Base-by-base conservation (phyloP, 2,888 invertebrate species). In the Colletes collaris region DNA sequence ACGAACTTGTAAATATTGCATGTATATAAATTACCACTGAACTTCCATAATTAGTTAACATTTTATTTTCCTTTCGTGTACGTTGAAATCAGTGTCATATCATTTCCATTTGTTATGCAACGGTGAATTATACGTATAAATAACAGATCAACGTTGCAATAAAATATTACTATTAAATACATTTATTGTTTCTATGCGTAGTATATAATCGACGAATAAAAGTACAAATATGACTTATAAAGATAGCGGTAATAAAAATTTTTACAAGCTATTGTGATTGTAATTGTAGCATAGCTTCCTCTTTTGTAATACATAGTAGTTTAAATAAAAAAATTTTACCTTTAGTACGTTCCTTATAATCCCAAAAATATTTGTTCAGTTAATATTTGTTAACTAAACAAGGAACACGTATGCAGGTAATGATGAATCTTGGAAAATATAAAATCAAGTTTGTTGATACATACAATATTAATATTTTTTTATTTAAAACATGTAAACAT, bases 401-500 rank as follows among this genome's bases (percentile, higher is more conserved):
- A 16, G 16, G 16, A 50, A n/a, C 0, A 63, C 13, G 27, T 2
- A 8, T 35, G n/a, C 13, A 49, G 6, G 16, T 27, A 62, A 58
- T 16, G 64, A 2, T 19, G 37, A 46, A 19, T 74, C 49, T 55
- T 69, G 60, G 37, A 35, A 80, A 74, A 81, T 76, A 65, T 69
- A 69, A 49, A 35, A 35, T 56, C 40, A 60, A 49, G 16, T 55
- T 66, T 44, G 62, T 35, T 50, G 53, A 7, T 50, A 49, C 44
- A 46, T 60, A 65, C n/a, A 81, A 81, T 76, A 77, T 80, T 80
- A 81, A 2, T 44, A 44, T 44, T 44, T 40, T 40, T 16, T 16
- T 16, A 16, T 16, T 16, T 16, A 16, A 16, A 16, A 16, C 16
- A 16, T 16, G 16, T 16, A 16, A 16, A 16, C 16, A 16, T 16